Evolutionary conservation across 2,113 vertebrate species (phyloP), one percentile per base, ranked within the genome.

Genomic region (Calyptommatus sinebrachiatus): DNA sequence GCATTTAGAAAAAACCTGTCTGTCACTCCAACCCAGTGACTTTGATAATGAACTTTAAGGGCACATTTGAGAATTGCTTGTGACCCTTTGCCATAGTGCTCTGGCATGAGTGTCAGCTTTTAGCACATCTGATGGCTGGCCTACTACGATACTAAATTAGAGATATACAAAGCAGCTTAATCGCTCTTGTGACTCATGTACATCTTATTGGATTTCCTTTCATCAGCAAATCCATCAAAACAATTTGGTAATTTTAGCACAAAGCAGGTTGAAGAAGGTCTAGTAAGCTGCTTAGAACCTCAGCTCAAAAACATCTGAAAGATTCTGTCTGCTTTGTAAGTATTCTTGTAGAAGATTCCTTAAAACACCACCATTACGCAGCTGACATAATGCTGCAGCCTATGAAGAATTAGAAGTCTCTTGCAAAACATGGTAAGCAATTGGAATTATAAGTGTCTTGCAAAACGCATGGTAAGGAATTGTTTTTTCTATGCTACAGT

Each of bases 221-320:
- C 88, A 86, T 68, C 82, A 83, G 87, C 89, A 90, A 87, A 88
- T 85, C 89, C 86, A 85, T 86, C 85, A 89, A 87, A 91, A 89
- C 91, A 91, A 89, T 91, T 86, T 84, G 89, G 87, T 92, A 92
- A 92, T 92, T 92, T 92, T 92, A 92, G 91, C 86, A 89, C 91
- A 90, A 77, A 80, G 88, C 69, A 92, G 85, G 84, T 87, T 85
- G 85, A 89, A 87, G 73, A 89, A 90, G 90, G 91, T 91, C 91
- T 91, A 82, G 84, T 92, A 92, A 92, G 87, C 91, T 84, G 87
- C 89, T 92, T 92, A 92, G 10, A 79, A 67, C 35, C 79, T 76
- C 4, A 0, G 79, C 70, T 85, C 73, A 86, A 84, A 87, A 89
- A 86, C 76, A 79, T 24, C 86, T 73, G 76, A 73, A 79, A 88